Evolutionary conservation across 1,140 invertebrate genomes (phyloP).

Genomic region (Dendroctonus valens): DNA sequence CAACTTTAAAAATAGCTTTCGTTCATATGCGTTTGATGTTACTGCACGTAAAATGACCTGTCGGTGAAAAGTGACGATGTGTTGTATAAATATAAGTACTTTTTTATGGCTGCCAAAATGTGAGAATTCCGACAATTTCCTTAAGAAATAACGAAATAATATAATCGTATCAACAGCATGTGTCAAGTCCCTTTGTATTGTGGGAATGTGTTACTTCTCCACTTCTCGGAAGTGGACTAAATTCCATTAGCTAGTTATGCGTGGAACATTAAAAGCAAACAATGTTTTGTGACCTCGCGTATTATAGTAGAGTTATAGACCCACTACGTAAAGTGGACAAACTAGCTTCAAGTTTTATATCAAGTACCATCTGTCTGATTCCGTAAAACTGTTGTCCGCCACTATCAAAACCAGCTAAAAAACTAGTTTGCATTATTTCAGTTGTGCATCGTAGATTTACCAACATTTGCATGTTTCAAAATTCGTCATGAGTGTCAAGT

Average conservation of each 20-base stretch:
- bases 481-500: slow-evolving; percentile 36
- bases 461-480: slow-evolving; percentile 27
- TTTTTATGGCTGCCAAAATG: slow-evolving; percentile 17
- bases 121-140: slow-evolving; percentile 12
- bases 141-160: slow-evolving; percentile 2
- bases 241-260: slow-evolving; percentile 30
- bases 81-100: slow-evolving; percentile 4
- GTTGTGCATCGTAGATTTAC: slow-evolving; percentile 23
- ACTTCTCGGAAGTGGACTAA: slow-evolving; percentile 38
- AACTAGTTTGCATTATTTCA: slow-evolving; percentile 39
- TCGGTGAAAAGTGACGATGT: neutral
- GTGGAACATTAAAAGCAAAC: slow-evolving; percentile 26
- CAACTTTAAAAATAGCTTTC: neutral
- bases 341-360: slow-evolving; percentile 42
- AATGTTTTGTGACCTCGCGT: slow-evolving; percentile 38
- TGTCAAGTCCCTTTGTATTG: slow-evolving; percentile 26
- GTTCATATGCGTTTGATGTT: neutral
- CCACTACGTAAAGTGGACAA: slow-evolving; percentile 41
- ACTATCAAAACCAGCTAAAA: slow-evolving; percentile 21
- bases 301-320: slow-evolving; percentile 1
- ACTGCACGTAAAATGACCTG: neutral
- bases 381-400: slow-evolving; percentile 36
- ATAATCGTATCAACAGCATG: neutral
- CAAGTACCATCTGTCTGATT: slow-evolving; percentile 38
- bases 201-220: slow-evolving; percentile 29